Evolutionary conservation across 1,140 invertebrate species (phyloP).

Genomic region (Leptinotarsa defecta): DNA sequence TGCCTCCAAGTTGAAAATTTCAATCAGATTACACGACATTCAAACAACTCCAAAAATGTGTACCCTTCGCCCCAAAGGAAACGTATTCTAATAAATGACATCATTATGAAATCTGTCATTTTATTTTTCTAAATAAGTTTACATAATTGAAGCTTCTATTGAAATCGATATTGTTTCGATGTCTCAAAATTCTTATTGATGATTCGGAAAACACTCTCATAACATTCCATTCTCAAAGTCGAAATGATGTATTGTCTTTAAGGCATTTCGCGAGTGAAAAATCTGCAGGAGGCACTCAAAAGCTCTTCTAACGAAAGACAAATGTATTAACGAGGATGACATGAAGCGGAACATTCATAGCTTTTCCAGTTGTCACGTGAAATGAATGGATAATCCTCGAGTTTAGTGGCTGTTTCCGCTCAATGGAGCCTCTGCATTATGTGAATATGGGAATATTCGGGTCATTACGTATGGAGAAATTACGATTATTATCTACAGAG

Average conservation of each 20-base stretch:
- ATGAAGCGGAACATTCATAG: conserved; percentile 6
- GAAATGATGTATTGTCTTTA: neutral
- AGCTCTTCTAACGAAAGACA: neutral
- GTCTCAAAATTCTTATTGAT: too few relatives aligned
- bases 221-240: neutral
- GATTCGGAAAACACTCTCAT: too few relatives aligned
- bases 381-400: neutral
- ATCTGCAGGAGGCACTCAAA: neutral
- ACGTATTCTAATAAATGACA: too few relatives aligned
- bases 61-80: too few relatives aligned
- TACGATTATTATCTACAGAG: conserved; percentile 1
- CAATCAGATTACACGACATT: too few relatives aligned
- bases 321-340: conserved; percentile 1
- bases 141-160: too few relatives aligned
- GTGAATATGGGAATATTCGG: neutral
- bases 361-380: neutral
- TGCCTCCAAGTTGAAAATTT: too few relatives aligned
- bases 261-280: neutral
- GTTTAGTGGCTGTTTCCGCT: conserved; percentile 5
- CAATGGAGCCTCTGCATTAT: neutral
- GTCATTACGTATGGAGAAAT: neutral
- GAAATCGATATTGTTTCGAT: too few relatives aligned
- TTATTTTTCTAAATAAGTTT: too few relatives aligned
- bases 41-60: too few relatives aligned
- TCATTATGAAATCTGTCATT: too few relatives aligned